Evolutionary conservation across 2,797 vertebrate species (phyloP), one percentile per base, ranked within the genome.

Genomic region (Rhabdomys pumilio): DNA sequence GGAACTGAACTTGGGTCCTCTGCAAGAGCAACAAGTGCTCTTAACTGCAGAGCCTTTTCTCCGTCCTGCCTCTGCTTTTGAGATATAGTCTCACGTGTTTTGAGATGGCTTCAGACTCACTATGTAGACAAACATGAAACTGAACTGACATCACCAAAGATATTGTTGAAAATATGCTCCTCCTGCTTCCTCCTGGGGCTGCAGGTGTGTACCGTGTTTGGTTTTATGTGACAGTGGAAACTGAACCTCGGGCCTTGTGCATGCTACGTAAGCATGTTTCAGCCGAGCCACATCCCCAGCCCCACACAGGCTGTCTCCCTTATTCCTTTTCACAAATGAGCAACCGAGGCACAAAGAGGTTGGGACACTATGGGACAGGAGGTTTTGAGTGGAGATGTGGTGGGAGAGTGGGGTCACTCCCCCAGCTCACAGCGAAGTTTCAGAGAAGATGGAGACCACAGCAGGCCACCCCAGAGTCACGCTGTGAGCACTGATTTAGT

Each of bases 341-440:
- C 59, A 59, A 57, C 12, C 2, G 22, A 77, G 73, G 63, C 29
- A 8, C 57, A 4, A 20, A 75, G 57, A 20, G 13, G 15, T 1
- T 0, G 41, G 19, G 29, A 47, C 13, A 13, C 7, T 1, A 22
- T 1, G 9, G 24, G 90, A 20, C 12, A 1, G 72, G 1, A 20
- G 82, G 63, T 14, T 13, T 31, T 0, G 3, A 59, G 65, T 8
- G 59, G 72, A 69, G 73, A 24, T 38, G 22, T 0, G 0, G 67
- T 0, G 20, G 72, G 63, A n/a, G 55, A 13, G 10, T n/a, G 0
- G 17, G 31, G 73, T 26, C 69, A 10, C 22, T 24, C 29, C 5
- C 10, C 14, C 19, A 31, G 50, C 26, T 1, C 0, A 0, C 0
- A 19, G 73, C 0, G 2, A 47, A 41, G 38, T 15, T 1, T 0